Percentiles rank a stretch among this genome's conserved stretches.
Conservation (phyloP, 2,113 vertebrate genomes). For the Spea multiplicata region DNA sequence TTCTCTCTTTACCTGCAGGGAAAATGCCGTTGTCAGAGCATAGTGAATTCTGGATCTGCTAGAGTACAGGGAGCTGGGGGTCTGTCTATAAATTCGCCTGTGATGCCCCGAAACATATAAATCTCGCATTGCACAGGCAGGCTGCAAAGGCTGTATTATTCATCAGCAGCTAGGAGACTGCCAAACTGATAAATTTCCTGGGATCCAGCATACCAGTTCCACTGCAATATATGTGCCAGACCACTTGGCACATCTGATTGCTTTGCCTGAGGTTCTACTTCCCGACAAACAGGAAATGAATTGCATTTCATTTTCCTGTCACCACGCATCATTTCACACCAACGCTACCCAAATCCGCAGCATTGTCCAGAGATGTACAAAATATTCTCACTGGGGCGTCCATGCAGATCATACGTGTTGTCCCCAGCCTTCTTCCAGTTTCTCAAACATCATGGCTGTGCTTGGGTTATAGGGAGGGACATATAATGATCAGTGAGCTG, state of each 20-base stretch:
- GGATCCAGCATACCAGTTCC: background rate
- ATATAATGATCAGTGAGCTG: background rate
- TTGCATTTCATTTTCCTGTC: slow-evolving; percentile 38
- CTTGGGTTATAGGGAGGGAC: background rate
- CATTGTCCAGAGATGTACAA: slow-evolving; percentile 3
- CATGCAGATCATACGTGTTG: slow-evolving; percentile 2
- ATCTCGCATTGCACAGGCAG: background rate
- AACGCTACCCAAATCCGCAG: slow-evolving; percentile 17
- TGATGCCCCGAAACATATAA: background rate
- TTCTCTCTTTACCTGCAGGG: slow-evolving; percentile 38
- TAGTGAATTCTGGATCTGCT: slow-evolving; percentile 35
- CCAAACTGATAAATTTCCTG: background rate
- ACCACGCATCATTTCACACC: slow-evolving; percentile 26
- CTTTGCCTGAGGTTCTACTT: slow-evolving; percentile 19
- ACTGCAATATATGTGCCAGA: slow-evolving; percentile 40
- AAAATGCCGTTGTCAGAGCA: slow-evolving; percentile 31
- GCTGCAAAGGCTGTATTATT: slow-evolving; percentile 33
- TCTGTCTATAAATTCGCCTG: slow-evolving; percentile 26
- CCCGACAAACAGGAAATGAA: slow-evolving; percentile 14
- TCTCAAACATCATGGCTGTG: background rate
- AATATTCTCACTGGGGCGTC: slow-evolving; percentile 15
- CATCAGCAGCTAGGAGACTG: background rate
- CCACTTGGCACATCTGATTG: slow-evolving; percentile 1
- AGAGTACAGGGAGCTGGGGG: background rate
- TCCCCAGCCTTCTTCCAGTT: background rate